Conservation (phyloP, 2,888 invertebrate genomes). For the Empis livida region DNA sequence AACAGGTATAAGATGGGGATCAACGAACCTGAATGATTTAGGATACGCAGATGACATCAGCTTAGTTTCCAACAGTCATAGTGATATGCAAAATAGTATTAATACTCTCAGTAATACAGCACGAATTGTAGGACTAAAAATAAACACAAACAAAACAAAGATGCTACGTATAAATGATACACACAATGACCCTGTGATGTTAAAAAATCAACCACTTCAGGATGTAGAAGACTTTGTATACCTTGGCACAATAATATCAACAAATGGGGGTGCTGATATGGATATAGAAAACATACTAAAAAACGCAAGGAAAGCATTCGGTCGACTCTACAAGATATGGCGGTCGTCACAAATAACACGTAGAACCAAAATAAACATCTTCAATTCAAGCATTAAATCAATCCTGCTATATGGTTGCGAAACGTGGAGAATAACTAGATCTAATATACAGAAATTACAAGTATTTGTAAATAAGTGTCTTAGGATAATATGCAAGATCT, state of each 20-base stretch:
- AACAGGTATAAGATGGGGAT: no score
- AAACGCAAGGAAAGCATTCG: not conserved
- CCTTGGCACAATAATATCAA: not conserved
- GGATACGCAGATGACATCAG: no score
- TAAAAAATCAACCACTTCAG: not conserved
- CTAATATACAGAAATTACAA: not conserved
- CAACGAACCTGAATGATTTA: not conserved
- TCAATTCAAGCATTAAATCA: not conserved
- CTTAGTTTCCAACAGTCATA: not conserved
- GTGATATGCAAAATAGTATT: not conserved
- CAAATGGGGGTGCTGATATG: not conserved
- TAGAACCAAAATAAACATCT: not conserved
- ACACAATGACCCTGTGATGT: not conserved
- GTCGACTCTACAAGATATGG: not conserved
- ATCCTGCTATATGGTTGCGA: not conserved
- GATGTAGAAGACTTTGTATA: not conserved
- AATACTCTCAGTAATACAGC: not conserved
- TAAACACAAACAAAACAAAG: not conserved
- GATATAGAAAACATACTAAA: not conserved
- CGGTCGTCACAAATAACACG: not conserved
- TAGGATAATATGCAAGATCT: not conserved
- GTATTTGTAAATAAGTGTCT: not conserved
- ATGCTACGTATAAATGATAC: not conserved
- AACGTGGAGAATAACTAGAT: not conserved
- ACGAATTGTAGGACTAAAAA: not conserved